Evolutionary conservation across 1,140 invertebrate genomes (phyloP).

Genomic region (Drosophila burlai): DNA sequence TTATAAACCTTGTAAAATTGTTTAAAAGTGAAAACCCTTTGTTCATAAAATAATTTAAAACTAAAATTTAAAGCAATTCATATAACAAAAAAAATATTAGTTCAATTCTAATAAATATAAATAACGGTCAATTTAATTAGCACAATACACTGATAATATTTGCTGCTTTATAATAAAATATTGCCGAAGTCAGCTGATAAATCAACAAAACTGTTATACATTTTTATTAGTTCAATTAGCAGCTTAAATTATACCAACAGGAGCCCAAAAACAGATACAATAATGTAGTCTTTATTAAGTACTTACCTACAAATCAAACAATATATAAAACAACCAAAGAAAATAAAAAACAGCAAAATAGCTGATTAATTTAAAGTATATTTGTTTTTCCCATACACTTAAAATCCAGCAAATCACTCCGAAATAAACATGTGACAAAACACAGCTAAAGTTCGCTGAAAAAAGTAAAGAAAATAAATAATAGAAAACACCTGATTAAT

Average conservation of each 20-base stretch:
- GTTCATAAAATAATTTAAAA: too few relatives aligned
- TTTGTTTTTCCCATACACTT: too few relatives aligned
- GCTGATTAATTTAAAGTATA: neutral
- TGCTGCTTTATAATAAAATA: too few relatives aligned
- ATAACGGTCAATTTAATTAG: neutral
- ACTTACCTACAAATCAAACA: neutral
- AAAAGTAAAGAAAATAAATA: neutral
- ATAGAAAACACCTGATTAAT: conserved; percentile 16
- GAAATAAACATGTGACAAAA: conserved; percentile 3
- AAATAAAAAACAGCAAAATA: neutral
- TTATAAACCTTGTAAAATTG: too few relatives aligned
- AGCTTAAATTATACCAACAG: too few relatives aligned
- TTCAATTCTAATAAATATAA: neutral
- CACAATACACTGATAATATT: too few relatives aligned
- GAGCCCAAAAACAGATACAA: too few relatives aligned
- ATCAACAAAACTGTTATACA: neutral
- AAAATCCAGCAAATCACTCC: neutral
- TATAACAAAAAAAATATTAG: neutral
- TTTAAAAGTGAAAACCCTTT: too few relatives aligned
- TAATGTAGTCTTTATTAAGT: too few relatives aligned
- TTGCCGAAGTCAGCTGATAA: neutral
- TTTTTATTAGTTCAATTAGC: neutral
- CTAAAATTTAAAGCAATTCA: neutral
- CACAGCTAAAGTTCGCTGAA: neutral
- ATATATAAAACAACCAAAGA: neutral